These are phyloP conservation scores for Rhynchonema sp. DNA, from an alignment of 2,888 invertebrate species.

Conservation along the genomic window DNA sequence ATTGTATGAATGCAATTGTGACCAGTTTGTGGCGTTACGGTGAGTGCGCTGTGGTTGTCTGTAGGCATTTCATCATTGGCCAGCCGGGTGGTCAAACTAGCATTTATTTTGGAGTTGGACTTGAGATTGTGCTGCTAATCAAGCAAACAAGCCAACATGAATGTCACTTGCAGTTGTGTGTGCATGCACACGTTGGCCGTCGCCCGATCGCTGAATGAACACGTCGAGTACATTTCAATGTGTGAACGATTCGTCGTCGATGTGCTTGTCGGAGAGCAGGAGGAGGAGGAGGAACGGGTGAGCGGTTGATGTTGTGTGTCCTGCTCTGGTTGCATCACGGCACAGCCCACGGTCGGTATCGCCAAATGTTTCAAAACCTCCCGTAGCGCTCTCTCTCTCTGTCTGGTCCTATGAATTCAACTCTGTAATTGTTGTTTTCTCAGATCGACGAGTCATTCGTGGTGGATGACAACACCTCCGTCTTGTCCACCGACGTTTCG, in stretches of 20 bases:
- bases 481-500: no score
- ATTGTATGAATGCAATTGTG: not conserved
- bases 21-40: not conserved
- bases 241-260: not conserved
- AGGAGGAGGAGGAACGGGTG: not conserved
- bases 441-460: no score
- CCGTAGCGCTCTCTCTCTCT: not conserved
- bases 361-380: not conserved
- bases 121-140: no score
- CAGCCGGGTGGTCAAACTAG: no score
- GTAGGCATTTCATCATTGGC: no score
- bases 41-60: no score
- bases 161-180: no score
- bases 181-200: not conserved
- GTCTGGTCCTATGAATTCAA: not conserved
- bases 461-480: no score
- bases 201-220: not conserved
- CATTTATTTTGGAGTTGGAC: no score
- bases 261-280: not conserved
- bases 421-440: no score
- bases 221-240: not conserved
- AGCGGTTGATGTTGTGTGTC: not conserved
- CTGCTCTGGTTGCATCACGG: not conserved
- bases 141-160: no score
- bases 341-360: not conserved